Evolutionary conservation across 2,888 invertebrate species (phyloP), one percentile per base, ranked within the genome.

Genomic region (Smittia sp.): DNA sequence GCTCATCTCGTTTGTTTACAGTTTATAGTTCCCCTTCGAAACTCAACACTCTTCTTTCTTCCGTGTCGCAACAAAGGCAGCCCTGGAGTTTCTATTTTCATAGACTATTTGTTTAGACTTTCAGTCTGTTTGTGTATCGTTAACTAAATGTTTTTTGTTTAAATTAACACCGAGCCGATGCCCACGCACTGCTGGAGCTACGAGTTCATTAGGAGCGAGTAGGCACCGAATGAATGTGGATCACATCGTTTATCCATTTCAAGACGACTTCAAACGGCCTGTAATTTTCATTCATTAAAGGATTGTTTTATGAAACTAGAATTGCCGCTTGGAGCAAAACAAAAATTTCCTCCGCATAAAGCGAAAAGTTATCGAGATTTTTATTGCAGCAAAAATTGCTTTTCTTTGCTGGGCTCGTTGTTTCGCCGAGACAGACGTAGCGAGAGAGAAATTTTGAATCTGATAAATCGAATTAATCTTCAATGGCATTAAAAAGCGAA

Each of bases 401-500:
- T 69, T 52, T 67, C 22, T 66, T 66, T 66, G 7, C 66, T 38
- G n/a, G n/a, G 32, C 9, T 32, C 32, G 4, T 32, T 32, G 32
- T 9, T 9, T 3, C 32, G 9, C 32, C 32, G 9, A 32, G 32
- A 32, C n/a, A n/a, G n/a, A n/a, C n/a, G n/a, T n/a, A n/a, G 32
- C 3, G 32, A 32, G 32, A 32, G 32, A 32, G 9, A 32, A 32
- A 32, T 58, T 58, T 67, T 46, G 52, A 69, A 69, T 69, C 69
- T 25, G 69, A 69, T 69, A 69, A 69, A 69, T n/a, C 54, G 54
- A 25, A 69, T 69, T 69, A 69, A 69, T 69, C 69, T 52, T 52
- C 52, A 54, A 69, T 27, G 32, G 54, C 69, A 54, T 68, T 68
- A 68, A 54, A 54, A 24, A 58, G 9, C 58, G 7, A 69, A 69